phyloP scores from a whole-genome alignment of 2,797 vertebrate species.

The Catharus ustulatus region DNA sequence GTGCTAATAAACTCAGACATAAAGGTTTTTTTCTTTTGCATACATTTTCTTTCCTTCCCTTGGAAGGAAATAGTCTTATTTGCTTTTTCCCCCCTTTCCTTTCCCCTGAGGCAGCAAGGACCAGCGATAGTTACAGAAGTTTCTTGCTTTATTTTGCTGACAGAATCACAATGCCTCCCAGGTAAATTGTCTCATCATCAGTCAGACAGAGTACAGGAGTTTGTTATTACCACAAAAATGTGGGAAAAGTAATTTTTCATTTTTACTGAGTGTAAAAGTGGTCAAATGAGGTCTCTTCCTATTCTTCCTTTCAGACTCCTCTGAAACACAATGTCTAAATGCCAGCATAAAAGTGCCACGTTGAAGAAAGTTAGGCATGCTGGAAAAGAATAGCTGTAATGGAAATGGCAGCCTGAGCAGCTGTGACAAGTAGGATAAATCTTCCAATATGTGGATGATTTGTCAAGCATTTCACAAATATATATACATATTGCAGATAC shows the following conservation, averaged over 20 bases:
- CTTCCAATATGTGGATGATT: background rate
- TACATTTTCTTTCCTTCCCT: background rate
- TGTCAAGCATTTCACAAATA: constrained; percentile 37
- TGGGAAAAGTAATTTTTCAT: constrained; percentile 25
- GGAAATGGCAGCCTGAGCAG: background rate
- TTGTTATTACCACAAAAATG: constrained; percentile 18
- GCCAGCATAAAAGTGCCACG: background rate
- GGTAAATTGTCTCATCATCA: constrained; percentile 42
- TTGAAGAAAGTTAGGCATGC: background rate
- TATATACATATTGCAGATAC: background rate
- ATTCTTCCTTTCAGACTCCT: background rate
- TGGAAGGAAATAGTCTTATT: background rate
- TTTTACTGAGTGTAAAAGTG: constrained; percentile 12
- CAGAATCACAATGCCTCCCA: background rate
- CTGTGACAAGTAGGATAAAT: background rate
- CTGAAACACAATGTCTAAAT: background rate
- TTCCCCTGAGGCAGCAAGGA: background rate
- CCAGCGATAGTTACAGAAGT: background rate
- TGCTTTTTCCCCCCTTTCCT: rapidly evolving
- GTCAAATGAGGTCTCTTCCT: background rate
- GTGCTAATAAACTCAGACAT: background rate
- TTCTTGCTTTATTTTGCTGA: constrained; percentile 32
- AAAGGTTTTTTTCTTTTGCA: background rate
- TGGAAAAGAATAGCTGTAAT: background rate
- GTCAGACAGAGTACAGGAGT: background rate